These are phyloP conservation scores for Okapia johnstoni DNA, from an alignment of 2,113 vertebrate genomes.

Conservation along the genomic window DNA sequence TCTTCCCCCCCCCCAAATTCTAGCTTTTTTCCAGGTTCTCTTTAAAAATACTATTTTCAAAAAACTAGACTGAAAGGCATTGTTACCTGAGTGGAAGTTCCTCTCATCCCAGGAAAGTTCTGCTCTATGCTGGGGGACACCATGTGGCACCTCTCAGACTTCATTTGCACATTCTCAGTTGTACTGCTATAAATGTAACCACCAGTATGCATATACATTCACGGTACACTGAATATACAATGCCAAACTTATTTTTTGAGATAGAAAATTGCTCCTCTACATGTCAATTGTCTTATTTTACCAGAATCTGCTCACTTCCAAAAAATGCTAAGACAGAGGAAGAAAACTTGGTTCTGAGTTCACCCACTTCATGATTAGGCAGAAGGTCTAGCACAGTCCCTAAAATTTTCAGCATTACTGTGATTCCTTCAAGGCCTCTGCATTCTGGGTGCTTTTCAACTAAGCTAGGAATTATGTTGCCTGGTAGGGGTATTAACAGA, in stretches of 20 bases:
- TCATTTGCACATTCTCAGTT: slow-evolving; percentile 77
- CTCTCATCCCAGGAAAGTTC: slow-evolving; percentile 52
- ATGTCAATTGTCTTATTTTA: neutral
- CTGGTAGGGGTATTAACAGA: neutral
- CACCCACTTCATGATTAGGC: neutral
- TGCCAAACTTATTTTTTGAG: neutral
- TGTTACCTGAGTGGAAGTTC: slow-evolving; percentile 64
- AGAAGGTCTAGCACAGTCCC: neutral
- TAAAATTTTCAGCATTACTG: neutral
- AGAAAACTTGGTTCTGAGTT: neutral
- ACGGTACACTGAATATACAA: slow-evolving; percentile 30
- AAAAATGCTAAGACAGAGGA: neutral
- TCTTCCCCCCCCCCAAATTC: neutral
- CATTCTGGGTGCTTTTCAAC: neutral
- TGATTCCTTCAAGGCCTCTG: neutral
- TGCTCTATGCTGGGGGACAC: neutral
- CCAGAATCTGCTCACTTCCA: neutral
- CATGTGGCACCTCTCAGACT: slow-evolving; percentile 75
- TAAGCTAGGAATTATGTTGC: neutral
- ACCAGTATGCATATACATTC: slow-evolving; percentile 69
- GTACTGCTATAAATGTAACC: slow-evolving; percentile 79
- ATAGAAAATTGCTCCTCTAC: slow-evolving; percentile 3
- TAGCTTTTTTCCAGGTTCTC: neutral
- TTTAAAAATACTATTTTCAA: slow-evolving; percentile 60
- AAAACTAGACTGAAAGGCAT: slow-evolving; percentile 66